Conservation (phyloP, 2,888 invertebrate species). For the Crematogaster levior region DNA sequence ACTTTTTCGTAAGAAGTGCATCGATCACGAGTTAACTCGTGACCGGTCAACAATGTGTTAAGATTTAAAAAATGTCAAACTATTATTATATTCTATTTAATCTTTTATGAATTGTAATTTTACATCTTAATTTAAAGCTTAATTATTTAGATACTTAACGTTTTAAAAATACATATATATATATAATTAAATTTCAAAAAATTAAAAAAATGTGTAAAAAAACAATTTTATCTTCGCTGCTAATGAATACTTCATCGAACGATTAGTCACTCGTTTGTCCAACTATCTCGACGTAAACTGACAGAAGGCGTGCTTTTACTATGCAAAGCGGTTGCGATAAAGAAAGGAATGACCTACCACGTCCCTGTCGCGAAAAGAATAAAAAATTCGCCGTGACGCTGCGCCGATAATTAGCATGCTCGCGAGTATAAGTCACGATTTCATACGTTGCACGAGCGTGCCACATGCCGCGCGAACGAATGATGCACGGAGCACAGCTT, state of each 20-base stretch:
- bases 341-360: constrained; percentile 2
- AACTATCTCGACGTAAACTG: not conserved
- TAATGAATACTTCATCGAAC: not conserved
- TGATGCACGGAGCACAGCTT: constrained; percentile 50
- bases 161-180: not conserved
- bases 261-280: constrained; percentile 16
- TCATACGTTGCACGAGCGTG: constrained; percentile 41
- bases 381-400: constrained; percentile 36
- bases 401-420: constrained; percentile 47
- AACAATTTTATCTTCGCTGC: not conserved
- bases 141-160: not conserved
- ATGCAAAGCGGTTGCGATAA: constrained; percentile 25
- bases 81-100: too few species aligned
- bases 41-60: too few species aligned
- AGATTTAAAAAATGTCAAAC: too few species aligned
- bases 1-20: too few species aligned
- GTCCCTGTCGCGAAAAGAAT: not conserved
- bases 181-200: not conserved
- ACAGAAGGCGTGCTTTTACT: constrained; percentile 16
- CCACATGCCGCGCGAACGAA: constrained; percentile 49
- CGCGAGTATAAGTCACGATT: constrained; percentile 48
- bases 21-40: too few species aligned
- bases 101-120: not conserved
- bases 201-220: not conserved
- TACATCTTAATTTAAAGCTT: not conserved